A percentile compares a stretch with the other conserved stretches of the same genome.
Evolutionary conservation across 2,113 vertebrate species (phyloP).

Genomic region (Ictalurus furcatus): DNA sequence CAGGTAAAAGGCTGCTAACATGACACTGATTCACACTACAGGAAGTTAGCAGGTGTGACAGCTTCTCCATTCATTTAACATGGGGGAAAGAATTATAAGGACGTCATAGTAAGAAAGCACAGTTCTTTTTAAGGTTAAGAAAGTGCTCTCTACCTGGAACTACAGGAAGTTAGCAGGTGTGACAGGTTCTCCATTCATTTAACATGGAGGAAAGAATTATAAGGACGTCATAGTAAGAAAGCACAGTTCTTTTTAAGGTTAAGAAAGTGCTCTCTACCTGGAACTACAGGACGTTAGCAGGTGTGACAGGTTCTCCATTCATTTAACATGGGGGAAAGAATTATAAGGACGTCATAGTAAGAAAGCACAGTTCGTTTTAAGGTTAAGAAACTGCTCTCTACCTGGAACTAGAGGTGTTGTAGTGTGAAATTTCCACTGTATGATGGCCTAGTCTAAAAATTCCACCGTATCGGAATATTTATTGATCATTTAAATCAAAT

Average conservation of each 20-base stretch:
- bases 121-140: background rate
- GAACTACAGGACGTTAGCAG: background rate
- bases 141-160: too few species aligned
- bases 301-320: background rate
- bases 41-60: background rate
- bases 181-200: background rate
- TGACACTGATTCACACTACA: background rate
- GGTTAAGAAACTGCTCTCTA: background rate
- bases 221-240: background rate
- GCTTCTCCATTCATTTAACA: background rate
- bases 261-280: too few species aligned
- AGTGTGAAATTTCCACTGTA: too few species aligned
- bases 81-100: background rate
- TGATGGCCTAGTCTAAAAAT: too few species aligned
- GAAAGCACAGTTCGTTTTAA: background rate
- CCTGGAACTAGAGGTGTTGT: too few species aligned
- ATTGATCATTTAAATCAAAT: too few species aligned
- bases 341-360: background rate
- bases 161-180: background rate
- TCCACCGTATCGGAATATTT: too few species aligned
- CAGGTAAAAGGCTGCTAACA: slow-evolving; percentile 55
- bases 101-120: background rate
- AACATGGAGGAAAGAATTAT: background rate
- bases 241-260: background rate
- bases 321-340: background rate